phyloP scores from a whole-genome alignment of 2,797 vertebrate genomes.

The Echiichthys vipera region DNA sequence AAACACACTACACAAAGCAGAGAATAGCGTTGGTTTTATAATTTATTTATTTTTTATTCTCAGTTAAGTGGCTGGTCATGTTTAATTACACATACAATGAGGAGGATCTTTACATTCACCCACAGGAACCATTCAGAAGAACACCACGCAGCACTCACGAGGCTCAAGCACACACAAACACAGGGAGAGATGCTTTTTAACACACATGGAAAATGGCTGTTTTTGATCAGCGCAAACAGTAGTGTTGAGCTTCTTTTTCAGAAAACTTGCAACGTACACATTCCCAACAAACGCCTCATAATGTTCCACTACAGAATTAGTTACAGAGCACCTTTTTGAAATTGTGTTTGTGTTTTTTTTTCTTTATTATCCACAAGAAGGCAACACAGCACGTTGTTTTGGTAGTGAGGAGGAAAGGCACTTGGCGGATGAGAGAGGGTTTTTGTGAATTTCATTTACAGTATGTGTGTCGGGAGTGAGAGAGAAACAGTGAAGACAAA shows the following conservation, averaged over 20 bases:
- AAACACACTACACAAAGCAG: constrained; percentile 16
- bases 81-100: constrained; percentile 77
- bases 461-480: constrained; percentile 24
- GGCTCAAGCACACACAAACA: constrained; percentile 62
- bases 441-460: constrained; percentile 34
- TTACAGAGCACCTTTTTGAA: constrained; percentile 82
- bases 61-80: constrained; percentile 82
- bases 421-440: constrained; percentile 36
- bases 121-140: constrained; percentile 62
- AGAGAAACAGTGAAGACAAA: constrained; percentile 40
- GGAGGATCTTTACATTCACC: constrained; percentile 79
- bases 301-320: constrained; percentile 58
- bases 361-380: constrained; percentile 45
- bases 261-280: constrained; percentile 42
- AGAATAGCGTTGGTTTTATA: constrained; percentile 52
- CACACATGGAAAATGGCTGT: constrained; percentile 40
- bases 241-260: constrained; percentile 30
- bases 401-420: constrained; percentile 63
- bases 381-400: constrained; percentile 58
- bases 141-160: constrained; percentile 52
- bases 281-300: constrained; percentile 37
- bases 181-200: constrained; percentile 35
- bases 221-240: constrained; percentile 38
- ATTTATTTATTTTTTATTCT: constrained; percentile 74
- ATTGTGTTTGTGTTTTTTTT: constrained; percentile 56